Evolutionary conservation across 2,113 vertebrate species (phyloP).

Genomic region (Rhabdomys dilectus): DNA sequence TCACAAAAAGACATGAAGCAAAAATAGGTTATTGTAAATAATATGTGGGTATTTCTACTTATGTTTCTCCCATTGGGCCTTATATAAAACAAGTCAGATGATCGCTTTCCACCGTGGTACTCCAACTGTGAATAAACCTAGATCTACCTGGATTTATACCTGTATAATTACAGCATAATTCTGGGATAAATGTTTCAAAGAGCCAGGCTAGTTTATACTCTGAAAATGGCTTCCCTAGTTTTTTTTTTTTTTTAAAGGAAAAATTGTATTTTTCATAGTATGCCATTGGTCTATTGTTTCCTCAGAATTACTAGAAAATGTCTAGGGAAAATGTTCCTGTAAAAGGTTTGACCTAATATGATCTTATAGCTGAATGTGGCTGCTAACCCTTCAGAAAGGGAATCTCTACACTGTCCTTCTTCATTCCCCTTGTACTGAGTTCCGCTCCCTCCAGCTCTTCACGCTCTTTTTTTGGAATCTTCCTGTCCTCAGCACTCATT

Average conservation of each 20-base stretch:
- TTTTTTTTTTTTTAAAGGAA: conserved; percentile 4
- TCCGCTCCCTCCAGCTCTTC: background rate
- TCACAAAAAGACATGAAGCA: background rate
- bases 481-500: background rate
- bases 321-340: background rate
- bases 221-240: background rate
- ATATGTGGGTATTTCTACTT: conserved; percentile 1
- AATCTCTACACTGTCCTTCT: background rate
- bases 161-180: background rate
- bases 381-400: background rate
- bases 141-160: background rate
- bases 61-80: background rate
- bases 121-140: background rate
- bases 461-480: conserved; percentile 7
- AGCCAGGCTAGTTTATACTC: background rate
- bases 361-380: background rate
- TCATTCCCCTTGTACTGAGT: background rate
- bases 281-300: background rate
- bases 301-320: conserved; percentile 27
- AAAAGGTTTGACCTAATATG: background rate
- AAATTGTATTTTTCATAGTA: background rate
- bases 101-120: conserved; percentile 13
- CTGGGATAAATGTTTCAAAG: background rate
- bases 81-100: conserved; percentile 21
- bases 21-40: background rate